phyloP scores from a whole-genome alignment of 2,888 invertebrate genomes.

The Meganola albula region DNA sequence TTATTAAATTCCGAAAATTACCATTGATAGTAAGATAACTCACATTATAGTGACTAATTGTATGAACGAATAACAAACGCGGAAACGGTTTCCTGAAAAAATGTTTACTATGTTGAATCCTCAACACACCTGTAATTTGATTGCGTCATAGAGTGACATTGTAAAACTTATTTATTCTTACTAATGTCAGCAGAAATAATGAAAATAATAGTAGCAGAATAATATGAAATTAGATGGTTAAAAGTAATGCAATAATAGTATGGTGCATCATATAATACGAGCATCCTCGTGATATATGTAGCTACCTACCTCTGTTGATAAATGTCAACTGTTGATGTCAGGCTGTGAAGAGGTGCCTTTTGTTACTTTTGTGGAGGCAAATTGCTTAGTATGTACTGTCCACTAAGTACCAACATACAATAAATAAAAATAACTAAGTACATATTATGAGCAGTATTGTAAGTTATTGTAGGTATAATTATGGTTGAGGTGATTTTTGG shows the following conservation, averaged over 20 bases:
- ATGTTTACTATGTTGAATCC: constrained; percentile 36
- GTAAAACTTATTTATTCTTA: constrained; percentile 61
- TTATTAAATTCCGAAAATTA: constrained; percentile 21
- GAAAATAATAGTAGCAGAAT: constrained; percentile 72
- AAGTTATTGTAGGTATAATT: too few species aligned
- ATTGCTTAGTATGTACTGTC: constrained; percentile 24
- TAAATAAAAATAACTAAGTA: constrained; percentile 14
- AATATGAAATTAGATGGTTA: constrained; percentile 72
- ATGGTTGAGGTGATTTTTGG: too few species aligned
- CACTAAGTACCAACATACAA: too few species aligned
- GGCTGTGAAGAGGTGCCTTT: constrained; percentile 27
- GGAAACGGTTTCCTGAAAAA: constrained; percentile 54
- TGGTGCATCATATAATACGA: constrained; percentile 48
- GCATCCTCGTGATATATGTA: constrained; percentile 44
- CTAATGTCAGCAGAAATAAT: constrained; percentile 67
- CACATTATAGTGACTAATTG: constrained; percentile 22
- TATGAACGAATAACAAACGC: constrained; percentile 37
- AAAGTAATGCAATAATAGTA: constrained; percentile 67
- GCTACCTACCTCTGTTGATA: neutral
- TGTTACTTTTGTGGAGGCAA: constrained; percentile 37
- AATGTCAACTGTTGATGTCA: constrained; percentile 16
- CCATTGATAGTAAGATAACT: too few species aligned
- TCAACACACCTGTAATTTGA: constrained; percentile 64
- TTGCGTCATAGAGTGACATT: constrained; percentile 61
- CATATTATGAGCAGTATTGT: too few species aligned